Base-by-base conservation (phyloP, 2,113 vertebrate species). In the Morphnarchus princeps region DNA sequence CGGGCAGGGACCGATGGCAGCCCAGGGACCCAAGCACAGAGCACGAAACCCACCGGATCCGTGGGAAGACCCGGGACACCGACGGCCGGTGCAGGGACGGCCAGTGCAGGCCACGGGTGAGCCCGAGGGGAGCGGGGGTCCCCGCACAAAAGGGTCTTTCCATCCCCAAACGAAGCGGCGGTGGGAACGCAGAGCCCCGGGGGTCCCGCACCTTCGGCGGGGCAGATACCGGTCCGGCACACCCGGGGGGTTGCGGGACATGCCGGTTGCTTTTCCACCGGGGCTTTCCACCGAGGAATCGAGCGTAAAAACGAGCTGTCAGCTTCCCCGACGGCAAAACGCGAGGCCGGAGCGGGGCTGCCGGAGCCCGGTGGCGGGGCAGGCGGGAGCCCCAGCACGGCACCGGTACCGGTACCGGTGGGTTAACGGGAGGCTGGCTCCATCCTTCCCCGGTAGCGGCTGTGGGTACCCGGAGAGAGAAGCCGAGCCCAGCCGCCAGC, bases 1-100 rank as follows among this genome's bases (percentile, higher is more conserved):
- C 1, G 0, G 40, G 7, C 38, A 55, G 42, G 28, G 16, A 62
- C 18, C 1, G 9, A 18, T 1, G 8, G 13, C 25, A 72, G 36
- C 20, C 14, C 43, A 34, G 63, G 7, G 10, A 38, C 10, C 3
- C 42, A 49, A 49, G 16, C 14, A 12, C 34, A 3, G 47, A 26
- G 12, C 40, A 6, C 4, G 21, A 73, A 72, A 65, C 18, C 7
- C 12, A 0, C 34, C 1, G 6, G 28, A 29, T 15, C 19, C 9
- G 1, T 3, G 11, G 54, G 14, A 7, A 29, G 3, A 45, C 14
- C 16, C 4, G 10, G 19, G 22, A 9, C 54, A 20, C 2, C 6
- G 31, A 29, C 43, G 5, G 42, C 36, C 8, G 36, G 36, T 36
- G 36, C 57, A 24, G 57, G 18, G 25, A 10, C 6, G 1, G 77